Base-by-base conservation (phyloP, 2,113 vertebrate genomes). In the Atlantisia rogersi region DNA sequence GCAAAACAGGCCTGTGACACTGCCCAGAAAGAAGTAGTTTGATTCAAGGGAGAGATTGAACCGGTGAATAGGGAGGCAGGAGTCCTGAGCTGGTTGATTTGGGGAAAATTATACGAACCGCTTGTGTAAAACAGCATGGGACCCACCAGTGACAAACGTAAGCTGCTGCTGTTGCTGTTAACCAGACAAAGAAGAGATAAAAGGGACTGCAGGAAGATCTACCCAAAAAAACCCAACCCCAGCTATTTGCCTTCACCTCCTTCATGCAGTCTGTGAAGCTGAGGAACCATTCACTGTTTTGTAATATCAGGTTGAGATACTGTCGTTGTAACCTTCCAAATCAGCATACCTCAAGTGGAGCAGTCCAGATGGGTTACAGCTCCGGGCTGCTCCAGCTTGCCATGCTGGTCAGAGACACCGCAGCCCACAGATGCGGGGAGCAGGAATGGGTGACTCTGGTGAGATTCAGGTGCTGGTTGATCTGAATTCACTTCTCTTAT, bases 321-420 rank as follows among this genome's bases (percentile, higher is more conserved):
- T 56, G 20, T 12, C 13, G 60, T 40, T 53, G 31, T 39, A n/a
- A 56, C 19, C 28, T 21, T 48, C 17, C 28, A 56, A 28, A n/a
- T 12, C 6, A 35, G 11, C 50, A 10, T 10, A 48, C 10, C 40
- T 82, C n/a, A 16, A 4, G 8, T 2, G 35, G 35, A 6, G 19
- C 3, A 2, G 40, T 4, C n/a, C 29, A 20, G 35, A 11, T 2
- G 21, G 39, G 37, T 69, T 17, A 15, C 62, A 26, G 6, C 37
- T 59, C 80, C 80, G 11, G 24, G 12, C 31, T 60, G 26, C 90
- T 81, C 50, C 55, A 48, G 8, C 12, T 67, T 32, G 32, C 35
- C 5, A 0, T 31, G 53, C 42, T 29, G 12, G 10, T 18, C 39
- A 22, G 8, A 50, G 39, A 15, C 3, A 8, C 5, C 1, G 0